Percentiles rank a stretch among this genome's conserved stretches.
phyloP scores from a whole-genome alignment of 2,888 invertebrate species.

The Toxonevra muliebris region DNA sequence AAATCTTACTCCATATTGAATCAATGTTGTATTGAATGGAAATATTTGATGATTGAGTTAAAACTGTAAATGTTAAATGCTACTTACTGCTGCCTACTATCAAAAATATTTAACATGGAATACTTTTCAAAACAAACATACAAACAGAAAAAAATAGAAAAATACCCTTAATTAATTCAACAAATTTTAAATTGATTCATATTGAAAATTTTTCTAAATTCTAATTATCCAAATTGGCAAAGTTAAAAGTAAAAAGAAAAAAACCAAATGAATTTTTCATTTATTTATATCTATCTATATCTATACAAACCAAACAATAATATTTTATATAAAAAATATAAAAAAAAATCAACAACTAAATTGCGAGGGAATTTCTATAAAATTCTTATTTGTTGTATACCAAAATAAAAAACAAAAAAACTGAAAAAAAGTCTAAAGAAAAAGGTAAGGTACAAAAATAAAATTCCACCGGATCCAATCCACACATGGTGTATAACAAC shows the following conservation, averaged over 20 bases:
- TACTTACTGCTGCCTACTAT: no score
- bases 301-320: no score
- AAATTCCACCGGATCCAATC: constrained; percentile 55
- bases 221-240: not conserved
- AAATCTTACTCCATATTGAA: not conserved
- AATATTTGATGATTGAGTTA: not conserved
- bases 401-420: constrained; percentile 6
- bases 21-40: not conserved
- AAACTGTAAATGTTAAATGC: not conserved
- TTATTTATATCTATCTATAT: no score
- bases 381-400: not conserved
- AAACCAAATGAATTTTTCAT: no score
- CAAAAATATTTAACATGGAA: no score
- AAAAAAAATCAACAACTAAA: no score
- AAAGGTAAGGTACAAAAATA: constrained; percentile 61
- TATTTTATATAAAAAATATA: no score
- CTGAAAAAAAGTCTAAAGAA: constrained; percentile 24
- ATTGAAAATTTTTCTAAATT: constrained; percentile 2
- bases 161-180: not conserved
- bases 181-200: not conserved
- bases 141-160: no score
- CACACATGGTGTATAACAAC: constrained; percentile 61
- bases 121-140: no score
- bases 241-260: not conserved
- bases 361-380: not conserved